Conservation (phyloP, 2,888 invertebrate genomes). For the Emesis russula region DNA sequence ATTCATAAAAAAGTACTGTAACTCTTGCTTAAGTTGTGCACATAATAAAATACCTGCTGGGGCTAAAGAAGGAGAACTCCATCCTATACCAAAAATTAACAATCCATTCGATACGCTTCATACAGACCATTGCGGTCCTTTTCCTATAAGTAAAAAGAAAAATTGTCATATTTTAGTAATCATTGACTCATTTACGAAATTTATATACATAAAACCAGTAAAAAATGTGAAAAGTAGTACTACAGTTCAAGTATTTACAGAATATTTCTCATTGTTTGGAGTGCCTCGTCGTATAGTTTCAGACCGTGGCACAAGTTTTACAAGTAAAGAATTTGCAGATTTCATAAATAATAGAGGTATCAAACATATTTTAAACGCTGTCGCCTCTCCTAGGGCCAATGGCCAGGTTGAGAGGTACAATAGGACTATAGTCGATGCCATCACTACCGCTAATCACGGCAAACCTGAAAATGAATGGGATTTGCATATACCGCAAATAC, state of each 20-base stretch:
- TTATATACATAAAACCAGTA: slow-evolving; percentile 68
- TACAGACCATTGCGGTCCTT: slow-evolving; percentile 67
- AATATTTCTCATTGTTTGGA: slow-evolving; percentile 48
- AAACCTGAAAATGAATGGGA: too few species aligned
- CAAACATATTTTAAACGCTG: slow-evolving; percentile 37
- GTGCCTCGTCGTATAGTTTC: slow-evolving; percentile 43
- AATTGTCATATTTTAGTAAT: slow-evolving; percentile 67
- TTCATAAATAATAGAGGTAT: slow-evolving; percentile 44
- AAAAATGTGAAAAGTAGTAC: slow-evolving; percentile 60
- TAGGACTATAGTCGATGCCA: too few species aligned
- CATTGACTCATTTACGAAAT: slow-evolving; percentile 79
- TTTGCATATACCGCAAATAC: slow-evolving; percentile 33
- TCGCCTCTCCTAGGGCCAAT: slow-evolving; percentile 46
- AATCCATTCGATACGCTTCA: slow-evolving; percentile 67
- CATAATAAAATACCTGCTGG: slow-evolving; percentile 36
- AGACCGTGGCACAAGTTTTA: slow-evolving; percentile 58
- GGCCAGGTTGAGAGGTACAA: slow-evolving; percentile 74
- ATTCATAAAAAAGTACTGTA: slow-evolving; percentile 75
- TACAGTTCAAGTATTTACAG: slow-evolving; percentile 25
- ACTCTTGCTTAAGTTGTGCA: slow-evolving; percentile 64
- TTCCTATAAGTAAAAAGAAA: slow-evolving; percentile 58
- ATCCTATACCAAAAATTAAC: too few species aligned
- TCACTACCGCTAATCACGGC: too few species aligned
- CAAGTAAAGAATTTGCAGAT: slow-evolving; percentile 44
- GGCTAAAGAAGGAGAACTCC: slow-evolving; percentile 17